Evolutionary conservation across 2,113 vertebrate species (phyloP), one percentile per base, ranked within the genome.

Genomic region (Ctenomys sociabilis): DNA sequence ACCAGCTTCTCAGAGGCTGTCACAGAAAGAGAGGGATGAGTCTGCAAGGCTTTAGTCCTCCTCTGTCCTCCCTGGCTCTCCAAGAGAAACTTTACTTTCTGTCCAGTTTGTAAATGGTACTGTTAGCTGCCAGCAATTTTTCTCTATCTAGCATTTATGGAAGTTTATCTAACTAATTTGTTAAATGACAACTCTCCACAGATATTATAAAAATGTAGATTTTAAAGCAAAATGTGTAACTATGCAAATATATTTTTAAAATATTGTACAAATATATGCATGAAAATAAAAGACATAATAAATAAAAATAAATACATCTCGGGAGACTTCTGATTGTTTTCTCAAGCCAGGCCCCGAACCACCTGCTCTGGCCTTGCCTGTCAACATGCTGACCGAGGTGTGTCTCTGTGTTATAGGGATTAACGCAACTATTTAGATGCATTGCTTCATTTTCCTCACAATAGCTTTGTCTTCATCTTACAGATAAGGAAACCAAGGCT

Each of bases 161-260:
- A 66, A 54, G 54, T 86, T 93, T 54, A 70, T 30, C 22, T 21
- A 91, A 91, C 66, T 92, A 77, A 73, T 93, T 89, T 82, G 22
- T 88, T 83, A 68, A 82, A 66, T 95, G 89, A 61, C 86, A 90
- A 78, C 68, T 80, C 37, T 61, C 17, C 5, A 4, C 49, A n/a
- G 80, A 75, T 59, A 85, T 26, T 80, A n/a, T 13, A 35, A 43
- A 8, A 45, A 57, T 37, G 21, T 77, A 40, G 63, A 35, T 82
- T 88, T 85, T 61, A 92, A 94, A 80, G 40, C 72, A 57, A 86
- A 77, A 87, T 78, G 32, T 84, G 37, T n/a, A 9, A 24, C 9
- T 40, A 49, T 49, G 57, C 13, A 82, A 40, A 77, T 84, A 70
- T 49, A n/a, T n/a, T n/a, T n/a, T n/a, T n/a, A 40, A 28, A 19